Percentiles rank a stretch among this genome's conserved stretches.
Conservation (phyloP, 1,140 invertebrate genomes). For the Euwallacea similis region DNA sequence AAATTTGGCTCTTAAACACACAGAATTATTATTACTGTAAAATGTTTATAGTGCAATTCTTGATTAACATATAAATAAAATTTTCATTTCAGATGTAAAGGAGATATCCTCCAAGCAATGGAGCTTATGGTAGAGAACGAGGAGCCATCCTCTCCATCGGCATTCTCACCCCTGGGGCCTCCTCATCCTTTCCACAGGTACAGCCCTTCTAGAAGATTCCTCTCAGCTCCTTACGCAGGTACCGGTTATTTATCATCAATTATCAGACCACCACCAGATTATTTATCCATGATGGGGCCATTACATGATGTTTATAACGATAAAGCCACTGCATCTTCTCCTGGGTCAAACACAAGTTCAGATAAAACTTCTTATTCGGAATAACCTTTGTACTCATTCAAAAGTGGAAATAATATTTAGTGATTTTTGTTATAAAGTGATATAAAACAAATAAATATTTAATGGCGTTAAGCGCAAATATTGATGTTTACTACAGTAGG, state of each 20-base stretch:
- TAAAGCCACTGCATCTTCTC: conserved; percentile 55
- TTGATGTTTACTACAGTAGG: too few species aligned
- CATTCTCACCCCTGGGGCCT: conserved; percentile 72
- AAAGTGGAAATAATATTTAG: too few species aligned
- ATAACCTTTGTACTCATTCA: conserved; percentile 41
- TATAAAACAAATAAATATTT: too few species aligned
- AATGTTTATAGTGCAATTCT: too few species aligned
- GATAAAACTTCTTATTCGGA: conserved; percentile 57
- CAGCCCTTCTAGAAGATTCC: conserved; percentile 67
- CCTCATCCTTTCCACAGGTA: conserved; percentile 61
- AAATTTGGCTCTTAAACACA: too few species aligned
- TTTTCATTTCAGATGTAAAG: conserved; percentile 57
- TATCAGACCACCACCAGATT: conserved; percentile 63
- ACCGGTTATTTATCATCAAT: conserved; percentile 79
- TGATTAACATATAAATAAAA: too few species aligned
- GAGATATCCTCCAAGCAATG: conserved; percentile 88
- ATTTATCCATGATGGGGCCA: conserved; percentile 46
- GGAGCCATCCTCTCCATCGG: conserved; percentile 59
- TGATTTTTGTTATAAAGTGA: too few species aligned
- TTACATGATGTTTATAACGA: conserved; percentile 54
- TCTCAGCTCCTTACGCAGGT: conserved; percentile 76
- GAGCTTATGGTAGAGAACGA: conserved; percentile 76
- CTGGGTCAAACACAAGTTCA: conserved; percentile 54
- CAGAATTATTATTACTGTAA: too few species aligned
- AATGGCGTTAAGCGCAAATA: too few species aligned